phyloP scores from a whole-genome alignment of 2,888 invertebrate genomes.

The Drosophila flavopinicola region DNA sequence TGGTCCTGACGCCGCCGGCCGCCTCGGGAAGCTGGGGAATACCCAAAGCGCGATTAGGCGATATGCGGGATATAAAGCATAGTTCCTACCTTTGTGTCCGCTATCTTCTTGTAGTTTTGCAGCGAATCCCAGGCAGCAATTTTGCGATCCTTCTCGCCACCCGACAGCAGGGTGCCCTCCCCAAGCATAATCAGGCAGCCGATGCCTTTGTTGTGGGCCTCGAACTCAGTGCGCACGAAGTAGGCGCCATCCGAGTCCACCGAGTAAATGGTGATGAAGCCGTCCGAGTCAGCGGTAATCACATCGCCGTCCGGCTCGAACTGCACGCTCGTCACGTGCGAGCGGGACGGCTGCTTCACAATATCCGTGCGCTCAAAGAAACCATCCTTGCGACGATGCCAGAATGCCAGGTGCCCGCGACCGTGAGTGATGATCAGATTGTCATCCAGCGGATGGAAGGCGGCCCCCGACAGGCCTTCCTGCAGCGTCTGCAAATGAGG shows the following conservation, averaged over 20 bases:
- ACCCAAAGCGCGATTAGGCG: background rate
- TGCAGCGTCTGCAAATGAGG: constrained; percentile 89
- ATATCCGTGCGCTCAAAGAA: constrained; percentile 95
- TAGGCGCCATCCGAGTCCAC: constrained; percentile 95
- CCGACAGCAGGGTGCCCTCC: constrained; percentile 95
- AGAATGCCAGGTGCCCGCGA: constrained; percentile 95
- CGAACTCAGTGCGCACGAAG: constrained; percentile 94
- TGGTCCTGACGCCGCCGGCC: constrained; percentile 94
- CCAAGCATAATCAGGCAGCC: constrained; percentile 94
- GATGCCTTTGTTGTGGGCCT: constrained; percentile 94
- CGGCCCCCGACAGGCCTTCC: constrained; percentile 94
- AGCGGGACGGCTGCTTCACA: constrained; percentile 94
- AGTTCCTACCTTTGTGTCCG: constrained; percentile 91
- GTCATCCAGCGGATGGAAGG: constrained; percentile 96
- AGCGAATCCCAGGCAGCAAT: constrained; percentile 96
- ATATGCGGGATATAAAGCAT: background rate
- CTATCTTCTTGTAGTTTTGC: constrained; percentile 95
- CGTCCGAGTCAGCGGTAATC: constrained; percentile 95
- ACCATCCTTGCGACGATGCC: constrained; percentile 95
- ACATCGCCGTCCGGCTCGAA: constrained; percentile 97
- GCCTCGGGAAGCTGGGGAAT: constrained; percentile 90
- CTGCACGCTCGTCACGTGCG: constrained; percentile 93
- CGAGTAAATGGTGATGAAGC: constrained; percentile 95
- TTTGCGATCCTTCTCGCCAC: constrained; percentile 95
- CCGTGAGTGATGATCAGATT: constrained; percentile 96